Conservation (phyloP, 1,140 invertebrate genomes). For the Drosophila watanabei region DNA sequence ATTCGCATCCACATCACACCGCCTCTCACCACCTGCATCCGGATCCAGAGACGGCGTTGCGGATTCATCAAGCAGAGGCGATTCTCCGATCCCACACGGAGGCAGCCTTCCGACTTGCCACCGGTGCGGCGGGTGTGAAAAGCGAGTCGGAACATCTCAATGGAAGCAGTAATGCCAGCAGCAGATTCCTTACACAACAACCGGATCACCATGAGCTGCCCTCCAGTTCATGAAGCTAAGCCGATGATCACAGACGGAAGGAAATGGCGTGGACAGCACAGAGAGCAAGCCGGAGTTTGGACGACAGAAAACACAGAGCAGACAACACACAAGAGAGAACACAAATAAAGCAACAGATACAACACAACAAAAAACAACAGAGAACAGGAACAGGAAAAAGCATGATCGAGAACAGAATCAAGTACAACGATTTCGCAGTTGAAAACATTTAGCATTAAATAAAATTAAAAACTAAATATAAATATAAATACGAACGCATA, state of each 20-base stretch:
- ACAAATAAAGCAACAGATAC: background rate
- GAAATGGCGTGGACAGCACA: background rate
- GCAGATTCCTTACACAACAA: conserved; percentile 18
- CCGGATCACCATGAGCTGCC: conserved; percentile 39
- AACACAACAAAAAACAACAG: background rate
- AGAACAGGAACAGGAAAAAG: conserved; percentile 2
- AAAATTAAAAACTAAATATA: conserved; percentile 20
- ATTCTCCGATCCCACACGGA: conserved; percentile 93
- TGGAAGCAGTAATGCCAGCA: conserved; percentile 23
- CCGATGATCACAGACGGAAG: background rate
- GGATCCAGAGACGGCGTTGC: conserved; percentile 89
- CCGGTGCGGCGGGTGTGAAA: conserved; percentile 86
- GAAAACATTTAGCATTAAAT: conserved; percentile 35
- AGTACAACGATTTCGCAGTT: conserved; percentile 58
- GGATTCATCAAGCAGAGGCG: conserved; percentile 92
- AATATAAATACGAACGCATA: conserved; percentile 26
- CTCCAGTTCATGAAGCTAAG: conserved; percentile 30
- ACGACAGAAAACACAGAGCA: background rate
- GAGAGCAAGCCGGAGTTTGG: too few relatives aligned
- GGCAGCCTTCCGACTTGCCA: conserved; percentile 92
- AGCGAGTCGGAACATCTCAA: conserved; percentile 47
- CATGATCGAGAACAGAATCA: conserved; percentile 22
- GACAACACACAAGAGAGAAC: background rate
- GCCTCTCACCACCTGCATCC: conserved; percentile 74
- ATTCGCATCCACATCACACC: conserved; percentile 46